phyloP scores from a whole-genome alignment of 1,140 invertebrate genomes.

The Holcopasites calliopsidis region DNA sequence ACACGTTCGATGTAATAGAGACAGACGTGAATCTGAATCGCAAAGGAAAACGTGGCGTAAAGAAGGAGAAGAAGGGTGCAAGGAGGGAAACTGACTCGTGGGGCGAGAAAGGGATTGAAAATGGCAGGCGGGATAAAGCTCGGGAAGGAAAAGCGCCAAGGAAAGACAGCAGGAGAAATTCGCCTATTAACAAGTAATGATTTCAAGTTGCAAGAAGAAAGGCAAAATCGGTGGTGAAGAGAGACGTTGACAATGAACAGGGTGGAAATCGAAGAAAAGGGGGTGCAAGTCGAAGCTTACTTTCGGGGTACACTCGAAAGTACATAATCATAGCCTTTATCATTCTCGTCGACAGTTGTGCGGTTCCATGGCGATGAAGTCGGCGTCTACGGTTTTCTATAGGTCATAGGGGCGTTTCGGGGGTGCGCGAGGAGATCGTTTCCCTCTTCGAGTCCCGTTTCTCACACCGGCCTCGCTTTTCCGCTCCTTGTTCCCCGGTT shows the following conservation, averaged over 20 bases:
- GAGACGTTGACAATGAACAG: background rate
- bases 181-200: constrained; percentile 2
- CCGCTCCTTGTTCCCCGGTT: constrained; percentile 51
- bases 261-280: constrained; percentile 32
- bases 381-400: constrained; percentile 54
- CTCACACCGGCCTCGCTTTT: constrained; percentile 54
- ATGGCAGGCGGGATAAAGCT: background rate
- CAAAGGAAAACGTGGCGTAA: constrained; percentile 1
- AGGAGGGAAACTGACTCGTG: constrained; percentile 3
- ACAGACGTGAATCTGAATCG: constrained; percentile 23
- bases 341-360: constrained; percentile 57
- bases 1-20: background rate
- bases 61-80: background rate
- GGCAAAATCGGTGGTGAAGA: background rate
- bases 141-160: constrained; percentile 22
- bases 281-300: constrained; percentile 5
- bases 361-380: constrained; percentile 46
- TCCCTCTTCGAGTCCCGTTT: constrained; percentile 53
- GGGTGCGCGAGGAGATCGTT: constrained; percentile 54
- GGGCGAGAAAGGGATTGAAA: constrained; percentile 26
- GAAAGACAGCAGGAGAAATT: background rate
- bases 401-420: constrained; percentile 58
- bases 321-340: constrained; percentile 58
- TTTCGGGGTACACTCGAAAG: constrained; percentile 6
- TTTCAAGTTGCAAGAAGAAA: no score